Base-by-base conservation (phyloP, 2,888 invertebrate species). In the Leptinotarsa juncta region DNA sequence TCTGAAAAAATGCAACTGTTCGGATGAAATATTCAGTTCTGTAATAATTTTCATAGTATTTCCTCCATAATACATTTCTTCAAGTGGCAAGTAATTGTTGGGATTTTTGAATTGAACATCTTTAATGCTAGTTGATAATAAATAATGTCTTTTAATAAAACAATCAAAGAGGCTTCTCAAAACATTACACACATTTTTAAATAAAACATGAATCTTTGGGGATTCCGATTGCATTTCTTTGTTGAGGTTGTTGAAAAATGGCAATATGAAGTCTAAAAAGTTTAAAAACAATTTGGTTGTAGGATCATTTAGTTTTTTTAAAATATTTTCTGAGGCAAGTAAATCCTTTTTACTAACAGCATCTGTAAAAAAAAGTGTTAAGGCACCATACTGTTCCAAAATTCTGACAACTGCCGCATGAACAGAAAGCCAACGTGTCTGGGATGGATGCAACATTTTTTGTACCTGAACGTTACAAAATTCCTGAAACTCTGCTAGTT, bases 181-280 rank as follows among this genome's bases (percentile, higher is more conserved):
- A 7, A 18, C 32, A 14, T 16, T 48, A 7, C 15, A 42, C 1
- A 74, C 26, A 16, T 7, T 50, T 5, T 12, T 20, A 67, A 72
- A 23, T 15, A 77, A 60, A 23, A 49, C 15, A 48, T 73, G 65
- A 48, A 75, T 71, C 66, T 73, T 51, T 3, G 77, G 71, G 1
- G 32, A 14, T 42, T 71, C 70, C 4, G 75, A 70, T 60, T 77
- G 77, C 75, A 75, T 77, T 68, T 75, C 71, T 60, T 60, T 74
- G 55, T 77, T 77, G 5, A 72, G 15, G 5, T 74, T 71, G 16
- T 32, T 70, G 62, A 77, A 74, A 26, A 69, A 48, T 3, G 74
- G 77, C 18, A 77, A 53, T 50, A 50, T 18, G 62, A 66, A 70
- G 3, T 74, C 18, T 55, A 77, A 60, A 75, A 78, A 75, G 42